Evolutionary conservation across 2,888 invertebrate species (phyloP), one percentile per base, ranked within the genome.

Genomic region (Netelia fuscicornis): DNA sequence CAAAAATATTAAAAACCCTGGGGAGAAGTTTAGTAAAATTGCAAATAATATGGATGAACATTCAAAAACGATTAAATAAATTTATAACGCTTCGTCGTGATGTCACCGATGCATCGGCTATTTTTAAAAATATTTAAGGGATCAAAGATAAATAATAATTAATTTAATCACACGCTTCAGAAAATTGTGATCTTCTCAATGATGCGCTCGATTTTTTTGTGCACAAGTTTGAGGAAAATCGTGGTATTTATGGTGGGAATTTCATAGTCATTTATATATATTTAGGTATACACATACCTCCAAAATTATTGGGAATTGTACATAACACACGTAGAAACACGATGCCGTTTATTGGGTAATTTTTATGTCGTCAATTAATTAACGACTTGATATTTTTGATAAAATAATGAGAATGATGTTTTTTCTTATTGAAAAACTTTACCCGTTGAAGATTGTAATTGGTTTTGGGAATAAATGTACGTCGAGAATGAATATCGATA

Each of bases 401-500:
- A 60, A 52, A 62, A 62, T 30, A 10, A 23, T 1, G 9, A 30
- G 11, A 23, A 20, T 11, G 64, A 11, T 11, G 25, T 37, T 48
- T 48, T 64, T 10, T 56, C n/a, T 58, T 20, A 11, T 11, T 48
- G 48, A 48, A 13, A 48, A 48, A 48, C 10, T 13, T 48, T 0
- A 13, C 11, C 48, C 13, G 48, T 10, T 13, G 48, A 48, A 48
- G 13, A 48, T 44, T 6, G n/a, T 70, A 20, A 52, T 10, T 20
- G 78, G 68, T 30, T 71, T 70, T 56, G 25, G 5, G 42, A 85
- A 86, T 85, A 74, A 81, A 85, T 30, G 62, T 77, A 62, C 30
- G 64, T 68, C 37, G 56, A 72, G 60, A 80, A 76, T 72, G 30
- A 79, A 65, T 68, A 80, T 80, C 81, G 87, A 88, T 88, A 88